Evolutionary conservation across 2,888 invertebrate genomes (phyloP).

Genomic region (Nudaria mundana): DNA sequence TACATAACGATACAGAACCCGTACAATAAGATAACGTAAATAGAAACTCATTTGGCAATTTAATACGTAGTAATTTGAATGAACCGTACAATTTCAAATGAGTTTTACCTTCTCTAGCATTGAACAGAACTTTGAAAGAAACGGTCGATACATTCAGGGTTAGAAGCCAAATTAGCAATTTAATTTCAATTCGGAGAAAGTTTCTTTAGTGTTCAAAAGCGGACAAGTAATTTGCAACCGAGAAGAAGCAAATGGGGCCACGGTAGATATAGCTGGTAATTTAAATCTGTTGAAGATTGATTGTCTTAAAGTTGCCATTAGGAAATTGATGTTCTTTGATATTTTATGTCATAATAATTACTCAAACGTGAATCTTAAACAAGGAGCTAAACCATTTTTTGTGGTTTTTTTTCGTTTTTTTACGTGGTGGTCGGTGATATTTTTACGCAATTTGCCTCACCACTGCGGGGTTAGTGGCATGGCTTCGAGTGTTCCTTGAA

Average conservation of each 20-base stretch:
- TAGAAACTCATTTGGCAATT: constrained; percentile 31
- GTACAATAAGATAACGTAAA: constrained; percentile 13
- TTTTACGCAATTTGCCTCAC: no score
- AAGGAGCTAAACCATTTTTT: no score
- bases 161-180: constrained; percentile 66
- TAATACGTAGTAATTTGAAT: constrained; percentile 33
- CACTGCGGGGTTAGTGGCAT: no score
- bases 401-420: no score
- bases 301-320: constrained; percentile 38
- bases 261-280: constrained; percentile 46
- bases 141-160: constrained; percentile 55
- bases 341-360: no score
- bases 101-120: constrained; percentile 40
- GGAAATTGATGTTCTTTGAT: constrained; percentile 23
- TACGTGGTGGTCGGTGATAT: no score
- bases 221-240: constrained; percentile 58
- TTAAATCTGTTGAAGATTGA: constrained; percentile 55
- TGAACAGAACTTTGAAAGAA: constrained; percentile 42
- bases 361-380: no score
- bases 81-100: constrained; percentile 46
- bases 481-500: no score
- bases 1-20: neutral
- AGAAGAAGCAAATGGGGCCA: constrained; percentile 44
- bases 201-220: constrained; percentile 51
- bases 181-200: constrained; percentile 61